Percentiles rank a stretch among this genome's conserved stretches.
Conservation (phyloP, 2,888 invertebrate species). For the Blera fallax region DNA sequence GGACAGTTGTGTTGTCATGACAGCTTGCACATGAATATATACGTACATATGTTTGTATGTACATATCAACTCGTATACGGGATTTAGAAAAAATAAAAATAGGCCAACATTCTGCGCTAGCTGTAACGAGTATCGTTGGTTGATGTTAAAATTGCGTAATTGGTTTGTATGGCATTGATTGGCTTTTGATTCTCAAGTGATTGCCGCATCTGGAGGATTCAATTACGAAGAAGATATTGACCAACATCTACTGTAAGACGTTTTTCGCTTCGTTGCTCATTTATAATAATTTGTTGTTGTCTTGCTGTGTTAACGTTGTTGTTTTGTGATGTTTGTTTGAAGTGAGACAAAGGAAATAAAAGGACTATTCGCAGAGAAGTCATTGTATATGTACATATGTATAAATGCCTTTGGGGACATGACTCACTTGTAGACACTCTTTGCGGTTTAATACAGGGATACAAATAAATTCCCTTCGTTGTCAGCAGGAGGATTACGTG, state of each 20-base stretch:
- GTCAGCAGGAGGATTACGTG: not conserved
- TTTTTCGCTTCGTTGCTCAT: not conserved
- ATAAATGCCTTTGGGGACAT: not conserved
- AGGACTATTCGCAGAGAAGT: not conserved
- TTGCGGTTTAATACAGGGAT: not conserved
- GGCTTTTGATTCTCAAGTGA: slow-evolving; percentile 32
- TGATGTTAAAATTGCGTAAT: slow-evolving; percentile 23
- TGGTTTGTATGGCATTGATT: slow-evolving; percentile 31
- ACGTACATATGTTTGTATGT: not conserved
- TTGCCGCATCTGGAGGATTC: slow-evolving; percentile 11
- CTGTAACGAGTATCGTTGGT: not conserved
- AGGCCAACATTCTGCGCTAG: not conserved
- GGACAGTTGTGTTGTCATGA: not conserved
- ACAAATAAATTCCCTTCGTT: not conserved
- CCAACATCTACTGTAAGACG: not conserved
- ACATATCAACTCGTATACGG: not conserved
- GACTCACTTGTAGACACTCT: not conserved
- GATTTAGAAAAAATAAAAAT: not conserved
- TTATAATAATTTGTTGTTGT: not conserved
- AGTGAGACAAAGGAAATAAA: not conserved
- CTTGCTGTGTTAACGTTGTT: not conserved
- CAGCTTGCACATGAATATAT: not conserved
- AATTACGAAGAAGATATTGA: not conserved
- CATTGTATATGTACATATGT: too few species aligned
- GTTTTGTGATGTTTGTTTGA: too few species aligned